Conservation (phyloP, 2,888 invertebrate genomes). For the Rhamphomyia laevipes region DNA sequence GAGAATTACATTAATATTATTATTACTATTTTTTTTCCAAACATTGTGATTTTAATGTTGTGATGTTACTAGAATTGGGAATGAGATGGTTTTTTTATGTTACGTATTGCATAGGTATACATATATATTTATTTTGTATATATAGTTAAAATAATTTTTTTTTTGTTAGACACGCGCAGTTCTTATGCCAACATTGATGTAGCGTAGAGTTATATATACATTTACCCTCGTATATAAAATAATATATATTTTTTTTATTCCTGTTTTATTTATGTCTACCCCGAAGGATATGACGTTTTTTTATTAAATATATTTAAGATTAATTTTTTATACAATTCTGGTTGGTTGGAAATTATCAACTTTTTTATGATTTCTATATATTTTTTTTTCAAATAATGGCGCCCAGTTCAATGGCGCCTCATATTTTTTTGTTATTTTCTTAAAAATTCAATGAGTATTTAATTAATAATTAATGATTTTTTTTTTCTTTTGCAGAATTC, state of each 20-base stretch:
- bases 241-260: neutral
- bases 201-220: neutral
- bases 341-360: neutral
- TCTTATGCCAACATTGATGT: neutral
- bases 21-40: no score
- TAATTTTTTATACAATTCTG: neutral
- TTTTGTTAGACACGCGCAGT: neutral
- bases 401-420: no score
- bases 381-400: no score
- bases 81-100: no score
- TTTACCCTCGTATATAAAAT: neutral
- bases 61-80: no score
- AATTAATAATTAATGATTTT: neutral
- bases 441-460: neutral
- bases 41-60: no score
- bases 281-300: neutral
- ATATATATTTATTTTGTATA: no score
- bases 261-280: neutral
- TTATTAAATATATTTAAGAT: neutral
- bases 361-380: neutral
- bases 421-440: neutral
- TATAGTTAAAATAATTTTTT: no score
- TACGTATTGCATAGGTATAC: no score
- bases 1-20: no score
- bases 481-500: neutral